Conservation (phyloP, 2,797 vertebrate species). For the Acridotheres tristis region DNA sequence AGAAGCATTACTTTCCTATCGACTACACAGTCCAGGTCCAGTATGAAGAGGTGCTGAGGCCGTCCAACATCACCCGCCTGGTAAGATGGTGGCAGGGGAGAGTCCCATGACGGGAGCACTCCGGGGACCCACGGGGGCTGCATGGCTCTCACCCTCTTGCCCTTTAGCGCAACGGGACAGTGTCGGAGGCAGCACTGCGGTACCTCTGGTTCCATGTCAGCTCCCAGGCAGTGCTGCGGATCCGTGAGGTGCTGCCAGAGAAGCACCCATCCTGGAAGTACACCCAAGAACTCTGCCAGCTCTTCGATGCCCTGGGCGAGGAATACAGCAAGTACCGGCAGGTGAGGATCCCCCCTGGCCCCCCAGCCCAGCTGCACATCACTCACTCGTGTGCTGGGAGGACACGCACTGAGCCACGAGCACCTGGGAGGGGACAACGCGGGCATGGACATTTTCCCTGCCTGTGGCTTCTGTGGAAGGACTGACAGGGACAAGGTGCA, state of each 20-base stretch:
- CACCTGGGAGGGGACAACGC: rapidly evolving
- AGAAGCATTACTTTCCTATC: slow-evolving; percentile 79
- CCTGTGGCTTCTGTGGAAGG: rapidly evolving
- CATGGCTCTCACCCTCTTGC: not conserved
- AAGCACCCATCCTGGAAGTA: slow-evolving; percentile 72
- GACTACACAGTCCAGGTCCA: slow-evolving; percentile 74
- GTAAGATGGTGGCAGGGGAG: not conserved
- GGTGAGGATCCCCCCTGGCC: not conserved
- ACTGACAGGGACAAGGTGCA: rapidly evolving
- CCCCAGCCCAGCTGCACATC: rapidly evolving
- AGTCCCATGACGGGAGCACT: rapidly evolving
- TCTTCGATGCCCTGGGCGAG: slow-evolving; percentile 13
- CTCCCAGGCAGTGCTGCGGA: slow-evolving; percentile 51
- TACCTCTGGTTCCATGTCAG: slow-evolving; percentile 75
- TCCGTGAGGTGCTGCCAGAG: slow-evolving; percentile 60
- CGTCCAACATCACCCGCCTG: slow-evolving; percentile 69
- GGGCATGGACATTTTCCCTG: rapidly evolving
- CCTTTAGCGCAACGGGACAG: slow-evolving; percentile 49
- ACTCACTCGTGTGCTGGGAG: rapidly evolving
- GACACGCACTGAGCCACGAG: rapidly evolving
- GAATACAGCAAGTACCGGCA: slow-evolving; percentile 47
- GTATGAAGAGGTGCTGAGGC: slow-evolving; percentile 72
- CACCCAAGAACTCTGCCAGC: slow-evolving; percentile 59
- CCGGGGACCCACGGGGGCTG: rapidly evolving
- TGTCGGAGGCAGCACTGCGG: slow-evolving; percentile 58